Percentiles rank a stretch among this genome's conserved stretches.
phyloP scores from a whole-genome alignment of 2,888 invertebrate genomes.

The Acronicta psi region DNA sequence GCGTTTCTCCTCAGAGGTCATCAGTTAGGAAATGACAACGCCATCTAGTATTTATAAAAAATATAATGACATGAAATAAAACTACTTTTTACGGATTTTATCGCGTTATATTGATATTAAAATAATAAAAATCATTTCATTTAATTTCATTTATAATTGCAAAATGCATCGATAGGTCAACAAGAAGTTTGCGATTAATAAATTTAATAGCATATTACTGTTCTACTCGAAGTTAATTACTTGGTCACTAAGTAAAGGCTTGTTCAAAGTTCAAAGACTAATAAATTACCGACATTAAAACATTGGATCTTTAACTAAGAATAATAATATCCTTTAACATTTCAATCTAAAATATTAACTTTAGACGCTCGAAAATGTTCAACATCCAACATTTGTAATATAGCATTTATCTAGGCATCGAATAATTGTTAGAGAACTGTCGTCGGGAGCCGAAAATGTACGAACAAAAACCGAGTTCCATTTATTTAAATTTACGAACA shows the following conservation, averaged over 20 bases:
- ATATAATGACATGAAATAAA: too few relatives aligned
- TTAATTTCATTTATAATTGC: too few relatives aligned
- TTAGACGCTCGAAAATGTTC: constrained; percentile 6
- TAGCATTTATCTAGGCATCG: constrained; percentile 34
- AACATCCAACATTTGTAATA: constrained; percentile 20
- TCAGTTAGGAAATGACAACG: too few relatives aligned
- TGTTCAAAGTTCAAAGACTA: constrained; percentile 30
- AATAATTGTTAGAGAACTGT: constrained; percentile 38
- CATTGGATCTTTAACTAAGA: constrained; percentile 4
- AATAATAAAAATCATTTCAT: too few relatives aligned
- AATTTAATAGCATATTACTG: constrained; percentile 37
- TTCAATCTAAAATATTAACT: constrained; percentile 22
- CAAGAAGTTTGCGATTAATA: constrained; percentile 11
- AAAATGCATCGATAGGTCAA: too few relatives aligned
- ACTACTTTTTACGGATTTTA: too few relatives aligned
- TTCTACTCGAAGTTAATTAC: constrained; percentile 39
- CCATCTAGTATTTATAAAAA: too few relatives aligned
- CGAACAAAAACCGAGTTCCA: constrained; percentile 38
- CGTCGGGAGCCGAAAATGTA: constrained; percentile 36
- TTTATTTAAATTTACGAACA: constrained; percentile 56
- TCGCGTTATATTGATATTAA: too few relatives aligned
- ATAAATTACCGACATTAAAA: constrained; percentile 32
- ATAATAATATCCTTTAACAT: constrained; percentile 12
- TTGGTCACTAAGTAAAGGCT: constrained; percentile 47
- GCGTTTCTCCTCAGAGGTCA: too few relatives aligned